These are phyloP conservation scores for Sakesphorus luctuosus DNA, from an alignment of 2,113 vertebrate genomes.

Conservation along the genomic window DNA sequence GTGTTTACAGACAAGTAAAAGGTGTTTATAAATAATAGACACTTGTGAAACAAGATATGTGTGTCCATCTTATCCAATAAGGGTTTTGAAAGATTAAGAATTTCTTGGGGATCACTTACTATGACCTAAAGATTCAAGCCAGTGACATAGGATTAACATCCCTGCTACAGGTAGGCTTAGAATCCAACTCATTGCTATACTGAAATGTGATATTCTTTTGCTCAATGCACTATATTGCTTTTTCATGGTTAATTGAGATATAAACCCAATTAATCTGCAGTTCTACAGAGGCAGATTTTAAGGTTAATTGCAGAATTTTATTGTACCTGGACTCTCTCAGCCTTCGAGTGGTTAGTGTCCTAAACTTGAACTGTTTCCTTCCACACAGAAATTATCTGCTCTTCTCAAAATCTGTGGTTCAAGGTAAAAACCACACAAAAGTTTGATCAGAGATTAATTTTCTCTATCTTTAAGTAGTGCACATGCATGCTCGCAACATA, in stretches of 20 bases:
- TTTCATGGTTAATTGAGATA: constrained; percentile 9
- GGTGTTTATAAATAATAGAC: background rate
- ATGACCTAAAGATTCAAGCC: background rate
- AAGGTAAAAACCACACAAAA: background rate
- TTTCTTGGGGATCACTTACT: background rate
- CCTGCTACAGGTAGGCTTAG: background rate
- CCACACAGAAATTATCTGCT: background rate
- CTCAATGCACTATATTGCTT: background rate
- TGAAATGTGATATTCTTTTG: background rate
- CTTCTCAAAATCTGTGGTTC: background rate
- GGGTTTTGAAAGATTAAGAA: background rate
- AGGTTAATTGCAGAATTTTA: constrained; percentile 49
- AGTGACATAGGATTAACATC: constrained; percentile 32
- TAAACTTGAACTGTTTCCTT: constrained; percentile 7
- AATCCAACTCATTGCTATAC: background rate
- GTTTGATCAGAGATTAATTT: background rate
- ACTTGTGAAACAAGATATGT: background rate
- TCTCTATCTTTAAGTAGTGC: background rate
- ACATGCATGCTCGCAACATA: background rate
- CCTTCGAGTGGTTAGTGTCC: background rate
- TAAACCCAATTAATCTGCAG: constrained; percentile 4
- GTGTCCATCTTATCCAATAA: background rate
- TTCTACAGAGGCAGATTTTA: constrained; percentile 16
- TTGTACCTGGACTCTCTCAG: background rate
- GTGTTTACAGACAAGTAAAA: background rate